Evolutionary conservation across 2,797 vertebrate species (phyloP).

Genomic region (Gymnopithys bicolor): DNA sequence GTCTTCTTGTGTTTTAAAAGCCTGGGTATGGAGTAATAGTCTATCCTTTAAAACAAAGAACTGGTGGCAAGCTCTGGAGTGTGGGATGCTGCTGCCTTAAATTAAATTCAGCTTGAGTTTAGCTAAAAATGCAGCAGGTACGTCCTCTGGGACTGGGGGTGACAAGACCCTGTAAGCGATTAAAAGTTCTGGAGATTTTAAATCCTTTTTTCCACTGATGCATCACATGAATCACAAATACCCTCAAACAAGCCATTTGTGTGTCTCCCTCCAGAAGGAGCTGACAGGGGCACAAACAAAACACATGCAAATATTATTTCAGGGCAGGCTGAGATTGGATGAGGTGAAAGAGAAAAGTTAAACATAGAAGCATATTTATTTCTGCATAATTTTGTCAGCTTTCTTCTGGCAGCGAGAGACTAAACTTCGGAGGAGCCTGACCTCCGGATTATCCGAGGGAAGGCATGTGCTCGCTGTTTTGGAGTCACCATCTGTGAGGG

Average conservation of each 20-base stretch:
- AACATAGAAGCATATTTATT: constrained; percentile 65
- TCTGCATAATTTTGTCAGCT: constrained; percentile 47
- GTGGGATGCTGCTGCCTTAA: neutral
- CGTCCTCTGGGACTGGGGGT: neutral
- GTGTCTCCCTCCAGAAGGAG: constrained; percentile 34
- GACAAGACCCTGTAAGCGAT: neutral
- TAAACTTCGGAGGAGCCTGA: constrained; percentile 18
- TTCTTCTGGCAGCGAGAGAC: constrained; percentile 20
- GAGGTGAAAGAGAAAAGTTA: constrained; percentile 53
- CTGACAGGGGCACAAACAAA: constrained; percentile 50
- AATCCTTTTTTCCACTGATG: neutral
- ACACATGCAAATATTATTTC: constrained; percentile 46
- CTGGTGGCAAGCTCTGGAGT: neutral
- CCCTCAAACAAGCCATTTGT: constrained; percentile 52
- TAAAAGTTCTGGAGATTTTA: constrained; percentile 25
- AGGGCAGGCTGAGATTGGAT: constrained; percentile 37
- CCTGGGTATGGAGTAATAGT: fast-evolving
- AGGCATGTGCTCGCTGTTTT: neutral
- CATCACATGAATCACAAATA: constrained; percentile 48
- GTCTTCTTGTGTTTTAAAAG: neutral
- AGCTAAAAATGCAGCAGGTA: constrained; percentile 4
- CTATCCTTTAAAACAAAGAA: neutral
- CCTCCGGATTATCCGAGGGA: neutral
- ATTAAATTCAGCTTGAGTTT: constrained; percentile 5
- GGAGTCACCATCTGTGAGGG: constrained; percentile 36